phyloP scores from a whole-genome alignment of 2,113 vertebrate species.

The Coreoperca whiteheadi region DNA sequence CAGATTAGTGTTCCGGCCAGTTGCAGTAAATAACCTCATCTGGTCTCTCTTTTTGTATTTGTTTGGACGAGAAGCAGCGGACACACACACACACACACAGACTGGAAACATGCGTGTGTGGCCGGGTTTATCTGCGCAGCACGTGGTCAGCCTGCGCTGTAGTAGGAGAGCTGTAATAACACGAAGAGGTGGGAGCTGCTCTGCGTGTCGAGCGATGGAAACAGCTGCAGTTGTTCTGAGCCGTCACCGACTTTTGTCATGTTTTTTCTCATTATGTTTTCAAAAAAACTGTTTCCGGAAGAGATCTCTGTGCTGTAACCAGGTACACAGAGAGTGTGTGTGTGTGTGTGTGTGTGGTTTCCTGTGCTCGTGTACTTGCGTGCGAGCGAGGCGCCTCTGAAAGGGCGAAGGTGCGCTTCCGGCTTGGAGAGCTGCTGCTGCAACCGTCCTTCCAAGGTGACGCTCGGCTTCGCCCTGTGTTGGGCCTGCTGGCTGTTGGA shows the following conservation, averaged over 20 bases:
- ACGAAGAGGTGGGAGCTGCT: background rate
- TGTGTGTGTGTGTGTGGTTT: background rate
- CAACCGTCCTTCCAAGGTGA: too few species aligned
- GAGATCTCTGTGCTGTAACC: background rate
- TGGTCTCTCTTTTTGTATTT: conserved; percentile 22
- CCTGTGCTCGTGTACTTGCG: background rate
- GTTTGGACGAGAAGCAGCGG: background rate
- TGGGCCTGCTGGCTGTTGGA: background rate
- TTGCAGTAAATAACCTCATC: conserved; percentile 38
- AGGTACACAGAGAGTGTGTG: background rate
- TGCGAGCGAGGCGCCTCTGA: conserved; percentile 29
- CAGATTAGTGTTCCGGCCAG: conserved; percentile 33
- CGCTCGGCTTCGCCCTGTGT: too few species aligned
- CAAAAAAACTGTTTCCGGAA: background rate
- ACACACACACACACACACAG: background rate
- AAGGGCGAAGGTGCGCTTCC: too few species aligned
- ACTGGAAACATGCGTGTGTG: conserved; percentile 7
- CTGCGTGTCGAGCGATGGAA: background rate
- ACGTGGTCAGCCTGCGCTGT: background rate
- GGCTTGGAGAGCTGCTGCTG: too few species aligned
- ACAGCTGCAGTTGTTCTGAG: background rate
- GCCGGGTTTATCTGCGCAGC: background rate
- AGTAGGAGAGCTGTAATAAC: background rate
- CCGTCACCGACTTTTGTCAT: too few species aligned
- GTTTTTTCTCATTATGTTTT: background rate